Base-by-base conservation (phyloP, 2,113 vertebrate species). In the Psittacara wagleri region DNA sequence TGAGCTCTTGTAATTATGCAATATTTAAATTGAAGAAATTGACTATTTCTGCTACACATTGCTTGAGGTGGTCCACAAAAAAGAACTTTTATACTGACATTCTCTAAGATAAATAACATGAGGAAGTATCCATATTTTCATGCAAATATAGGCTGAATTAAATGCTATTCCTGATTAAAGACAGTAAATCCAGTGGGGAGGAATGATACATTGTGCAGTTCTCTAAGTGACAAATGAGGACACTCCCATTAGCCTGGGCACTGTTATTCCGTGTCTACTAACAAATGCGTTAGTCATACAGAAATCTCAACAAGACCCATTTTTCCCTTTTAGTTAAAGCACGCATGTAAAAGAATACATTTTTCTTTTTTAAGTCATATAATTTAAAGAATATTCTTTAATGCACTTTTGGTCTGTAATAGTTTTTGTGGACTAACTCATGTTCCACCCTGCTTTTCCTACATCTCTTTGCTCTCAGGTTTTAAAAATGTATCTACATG, bases 371-470 rank as follows among this genome's bases (percentile, higher is more conserved):
- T 83, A 91, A 74, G 20, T 43, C 5, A 2, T 27, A 55, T 51
- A 12, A 72, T 35, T 79, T 69, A 39, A 52, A 73, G 31, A 59
- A 49, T 81, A 67, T 67, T 90, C 23, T 70, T 62, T 83, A 83
- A 44, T 27, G 3, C 66, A 46, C 37, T 74, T 90, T 29, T 9
- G 3, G 4, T 57, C 31, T 91, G 20, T 64, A 10, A 48, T 62
- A 43, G 17, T 24, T 80, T 86, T 81, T 81, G 27, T 83, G 51
- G 62, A 75, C 57, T 81, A 81, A 78, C 7, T 16, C 11, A 29
- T 92, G 64, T 95, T 86, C 59, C 67, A 29, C 87, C 17, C 33
- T 85, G n/a, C 61, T 91, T 95, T 93, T 94, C 55, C 66, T 86
- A n/a, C 9, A 6, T 82, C 69, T 92, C 1, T 29, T 44, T 83